A percentile compares a stretch with the other conserved stretches of the same genome.
Conservation (phyloP, 2,113 vertebrate species). For the Phyllostomus discolor region DNA sequence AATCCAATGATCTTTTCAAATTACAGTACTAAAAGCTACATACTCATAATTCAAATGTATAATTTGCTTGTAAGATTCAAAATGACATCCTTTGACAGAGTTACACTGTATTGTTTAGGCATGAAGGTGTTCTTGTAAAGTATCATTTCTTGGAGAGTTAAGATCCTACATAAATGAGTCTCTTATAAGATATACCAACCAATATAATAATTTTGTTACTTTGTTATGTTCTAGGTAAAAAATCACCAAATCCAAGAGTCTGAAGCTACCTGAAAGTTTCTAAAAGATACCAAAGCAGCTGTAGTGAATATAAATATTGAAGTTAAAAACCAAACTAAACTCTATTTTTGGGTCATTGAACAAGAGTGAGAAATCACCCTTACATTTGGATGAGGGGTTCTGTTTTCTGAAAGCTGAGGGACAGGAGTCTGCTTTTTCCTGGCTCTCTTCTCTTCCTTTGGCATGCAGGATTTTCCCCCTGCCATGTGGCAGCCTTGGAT, state of each 20-base stretch:
- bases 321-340: neutral
- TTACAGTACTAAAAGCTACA: neutral
- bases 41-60: neutral
- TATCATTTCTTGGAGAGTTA: neutral
- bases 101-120: neutral
- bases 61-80: neutral
- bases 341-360: neutral
- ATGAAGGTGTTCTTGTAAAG: neutral
- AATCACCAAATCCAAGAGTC: neutral
- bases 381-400: neutral
- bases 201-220: neutral
- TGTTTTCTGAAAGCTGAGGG: conserved; percentile 6
- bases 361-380: neutral
- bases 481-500: conserved; percentile 38
- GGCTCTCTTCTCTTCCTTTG: neutral
- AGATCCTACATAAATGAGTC: neutral
- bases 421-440: neutral
- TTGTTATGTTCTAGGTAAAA: neutral
- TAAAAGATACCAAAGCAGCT: neutral
- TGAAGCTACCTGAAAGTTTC: neutral
- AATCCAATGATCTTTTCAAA: neutral
- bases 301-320: neutral
- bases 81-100: neutral
- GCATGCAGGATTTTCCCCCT: neutral
- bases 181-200: neutral